Base-by-base conservation (phyloP, 2,888 invertebrate species). In the Alsophila aescularia region DNA sequence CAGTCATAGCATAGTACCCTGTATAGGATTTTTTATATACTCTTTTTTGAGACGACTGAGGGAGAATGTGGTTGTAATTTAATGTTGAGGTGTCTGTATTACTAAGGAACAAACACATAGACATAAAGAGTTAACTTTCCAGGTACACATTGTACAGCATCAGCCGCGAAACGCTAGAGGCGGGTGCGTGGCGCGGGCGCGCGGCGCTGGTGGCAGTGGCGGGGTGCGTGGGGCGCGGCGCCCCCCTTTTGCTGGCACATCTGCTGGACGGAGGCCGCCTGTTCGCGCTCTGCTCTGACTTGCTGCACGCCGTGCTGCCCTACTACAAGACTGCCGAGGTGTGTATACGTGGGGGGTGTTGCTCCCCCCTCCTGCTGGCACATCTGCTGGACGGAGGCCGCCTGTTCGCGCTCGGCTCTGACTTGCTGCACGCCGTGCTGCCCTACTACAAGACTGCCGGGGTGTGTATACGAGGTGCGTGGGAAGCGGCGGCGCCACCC, bases 291-390 rank as follows among this genome's bases (percentile, higher is more conserved):
- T 97, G 96, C 76, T 96, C 96, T 2, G 96, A 97, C 80, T 91
- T 96, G 24, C 87, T 97, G 31, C 95, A 96, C 67, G 93, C 95
- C 29, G 94, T 97, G 43, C 85, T 97, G 66, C 96, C 96, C 15
- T 95, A 95, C 53, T 97, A 96, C 80, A 95, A 96, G 71, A 96
- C 96, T 48, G 96, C 96, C 6, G 97, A 97, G 92, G 96, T 95
- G 68, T 6, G 9, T 42, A 13, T 13, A n/a, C 55, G 95, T 96
- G 9, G 92, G 93, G 0, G 90, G 94, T 42, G 87, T n/a, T n/a
- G 95, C 37, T 95, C 95, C 0, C 93, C 93, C 0, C 91, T 94
- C 52, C 84, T 96, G 27, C 90, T 96, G 10, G 94, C 95, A 36
- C 96, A 95, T 70, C 85, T 97, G 58, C 85, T 96, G 13, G 93